These are phyloP conservation scores for Colletes collaris DNA, from an alignment of 2,888 invertebrate species.

Conservation along the genomic window DNA sequence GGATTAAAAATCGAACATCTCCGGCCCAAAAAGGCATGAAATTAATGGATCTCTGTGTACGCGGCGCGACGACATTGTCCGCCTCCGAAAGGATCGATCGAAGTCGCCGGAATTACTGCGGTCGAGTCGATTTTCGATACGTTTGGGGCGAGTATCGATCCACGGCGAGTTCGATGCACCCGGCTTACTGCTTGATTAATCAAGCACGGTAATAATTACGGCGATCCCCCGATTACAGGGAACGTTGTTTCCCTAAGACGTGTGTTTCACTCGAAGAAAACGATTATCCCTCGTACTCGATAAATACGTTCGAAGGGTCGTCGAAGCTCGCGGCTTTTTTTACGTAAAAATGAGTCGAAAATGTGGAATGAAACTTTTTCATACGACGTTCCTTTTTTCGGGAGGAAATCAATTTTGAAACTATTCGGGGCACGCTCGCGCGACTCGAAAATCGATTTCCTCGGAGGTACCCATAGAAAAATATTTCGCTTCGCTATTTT, in stretches of 20 bases:
- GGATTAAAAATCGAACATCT: too few species aligned
- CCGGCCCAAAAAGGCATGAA: too few species aligned
- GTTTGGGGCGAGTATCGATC: conserved; percentile 3
- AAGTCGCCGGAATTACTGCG: conserved; percentile 12
- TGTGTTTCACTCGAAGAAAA: not conserved
- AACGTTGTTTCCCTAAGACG: not conserved
- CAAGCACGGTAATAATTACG: conserved; percentile 20
- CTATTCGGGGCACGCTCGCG: not conserved
- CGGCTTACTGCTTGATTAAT: conserved; percentile 13
- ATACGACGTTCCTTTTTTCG: not conserved
- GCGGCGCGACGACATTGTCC: not conserved
- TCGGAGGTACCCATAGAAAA: too few species aligned
- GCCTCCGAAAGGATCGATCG: conserved; percentile 24
- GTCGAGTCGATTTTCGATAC: conserved; percentile 29
- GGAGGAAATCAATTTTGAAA: not conserved
- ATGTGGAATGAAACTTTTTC: not conserved
- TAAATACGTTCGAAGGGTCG: too few species aligned
- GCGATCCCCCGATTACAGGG: not conserved
- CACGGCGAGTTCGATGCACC: conserved; percentile 1
- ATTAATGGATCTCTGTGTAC: too few species aligned
- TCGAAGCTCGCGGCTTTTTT: too few species aligned
- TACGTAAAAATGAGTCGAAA: not conserved
- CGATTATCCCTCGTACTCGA: not conserved
- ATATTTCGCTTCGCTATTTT: too few species aligned
- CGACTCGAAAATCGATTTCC: too few species aligned